Evolutionary conservation across 2,888 invertebrate genomes (phyloP), one percentile per base, ranked within the genome.

Genomic region (Dysmachus trigonus): DNA sequence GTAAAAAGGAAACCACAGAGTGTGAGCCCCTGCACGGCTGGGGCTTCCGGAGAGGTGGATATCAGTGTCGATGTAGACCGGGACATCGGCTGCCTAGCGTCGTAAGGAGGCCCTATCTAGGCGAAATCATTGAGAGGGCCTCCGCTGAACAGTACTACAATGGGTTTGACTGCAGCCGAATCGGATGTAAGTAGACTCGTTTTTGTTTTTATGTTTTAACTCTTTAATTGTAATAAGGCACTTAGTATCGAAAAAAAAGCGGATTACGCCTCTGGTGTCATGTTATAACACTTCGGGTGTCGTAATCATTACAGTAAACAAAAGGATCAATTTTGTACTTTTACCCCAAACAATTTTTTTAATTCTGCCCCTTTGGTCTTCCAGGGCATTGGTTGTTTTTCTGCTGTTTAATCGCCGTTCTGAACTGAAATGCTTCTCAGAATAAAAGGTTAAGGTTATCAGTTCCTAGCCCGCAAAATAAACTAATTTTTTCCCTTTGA

Each of bases 21-120:
- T 99, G 99, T 92, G 99, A 99, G 92, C 99, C 99, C 0, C 92
- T 99, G 81, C 96, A 98, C 91, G 99, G 99, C 3, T 99, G 97
- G 96, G 99, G 99, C 71, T 98, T 97, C 92, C 94, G 98, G 85
- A 94, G 99, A 90, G 99, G 99, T 82, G 98, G 98, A 7, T 99
- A 98, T 92, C 98, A 98, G 90, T 98, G 98, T 91, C 94, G 98
- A 88, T 99, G 99, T 92, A 94, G 94, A 89, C 98, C 99, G 0
- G 97, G 98, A 0, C 96, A 93, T 92, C 94, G 99, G 85, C 93
- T 98, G 89, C 99, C 99, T 0, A 95, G 95, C 89, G 95, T 96
- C 86, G 97, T 97, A 38, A 94, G 98, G 85, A 94, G 98, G 85
- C 98, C 99, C 0, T 99, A 96, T 93, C 94, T 98, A 33, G 99